A percentile compares a stretch with the other conserved stretches of the same genome.
phyloP scores from a whole-genome alignment of 2,888 invertebrate genomes.

The Leptura quadrifasciata region DNA sequence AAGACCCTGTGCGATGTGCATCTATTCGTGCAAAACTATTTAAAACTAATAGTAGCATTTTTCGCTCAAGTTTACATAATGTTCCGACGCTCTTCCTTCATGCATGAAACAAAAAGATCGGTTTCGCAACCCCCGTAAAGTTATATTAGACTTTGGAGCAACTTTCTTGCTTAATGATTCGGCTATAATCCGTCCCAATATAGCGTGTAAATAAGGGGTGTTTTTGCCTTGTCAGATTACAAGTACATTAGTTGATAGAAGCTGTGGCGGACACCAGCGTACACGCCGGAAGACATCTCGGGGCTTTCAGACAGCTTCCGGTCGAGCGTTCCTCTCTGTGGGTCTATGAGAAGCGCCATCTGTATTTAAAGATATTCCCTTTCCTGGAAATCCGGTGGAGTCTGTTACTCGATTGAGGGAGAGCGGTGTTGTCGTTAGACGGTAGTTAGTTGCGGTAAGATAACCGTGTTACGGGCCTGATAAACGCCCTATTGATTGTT shows the following conservation, averaged over 20 bases:
- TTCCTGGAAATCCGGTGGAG: conserved; percentile 47
- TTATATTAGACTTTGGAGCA: conserved; percentile 24
- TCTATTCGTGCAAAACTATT: neutral
- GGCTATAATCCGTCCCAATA: conserved; percentile 31
- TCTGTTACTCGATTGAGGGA: conserved; percentile 46
- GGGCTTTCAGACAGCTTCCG: conserved; percentile 56
- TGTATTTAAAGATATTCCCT: conserved; percentile 42
- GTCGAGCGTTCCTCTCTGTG: conserved; percentile 36
- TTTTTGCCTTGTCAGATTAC: conserved; percentile 27
- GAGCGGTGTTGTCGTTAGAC: conserved; percentile 47
- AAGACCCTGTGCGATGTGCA: neutral
- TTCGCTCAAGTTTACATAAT: neutral
- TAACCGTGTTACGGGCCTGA: conserved; percentile 51
- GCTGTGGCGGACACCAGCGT: conserved; percentile 24
- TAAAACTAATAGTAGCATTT: neutral
- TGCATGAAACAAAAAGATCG: conserved; percentile 10
- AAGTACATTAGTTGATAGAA: conserved; percentile 29
- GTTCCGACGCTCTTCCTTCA: neutral
- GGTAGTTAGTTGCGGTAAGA: conserved; percentile 44
- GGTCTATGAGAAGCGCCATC: conserved; percentile 44
- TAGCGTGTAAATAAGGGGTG: conserved; percentile 23
- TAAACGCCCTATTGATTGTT: conserved; percentile 55
- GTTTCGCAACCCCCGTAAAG: conserved; percentile 17
- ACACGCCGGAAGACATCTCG: conserved; percentile 47
- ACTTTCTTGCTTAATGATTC: conserved; percentile 37